Base-by-base conservation (phyloP, 2,888 invertebrate genomes). In the Caenorhabditis macrosperma region DNA sequence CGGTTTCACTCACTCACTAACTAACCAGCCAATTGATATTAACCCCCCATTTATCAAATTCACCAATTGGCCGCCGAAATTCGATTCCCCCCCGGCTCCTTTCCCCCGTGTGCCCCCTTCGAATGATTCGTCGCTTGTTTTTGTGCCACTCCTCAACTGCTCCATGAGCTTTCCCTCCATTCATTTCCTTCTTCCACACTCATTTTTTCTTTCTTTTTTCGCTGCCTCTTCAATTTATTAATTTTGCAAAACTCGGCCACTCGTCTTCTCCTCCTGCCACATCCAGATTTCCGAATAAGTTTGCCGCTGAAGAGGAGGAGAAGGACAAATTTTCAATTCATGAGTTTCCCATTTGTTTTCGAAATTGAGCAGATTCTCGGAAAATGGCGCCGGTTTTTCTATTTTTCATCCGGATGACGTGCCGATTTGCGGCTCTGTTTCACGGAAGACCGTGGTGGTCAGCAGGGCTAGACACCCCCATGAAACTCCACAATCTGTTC, bases 261-360 rank as follows among this genome's bases (percentile, higher is more conserved):
- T 7, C 5, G 9, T 9, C 38, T 12, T 15, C 38, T 38, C 12
- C 7, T 9, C 15, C 38, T 38, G 38, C 15, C 38, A 38, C 15
- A 38, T 38, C 12, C 38, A 38, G 38, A 38, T 38, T n/a, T 38
- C 38, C 38, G 15, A 38, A 38, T 38, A 38, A 38, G 38, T 38
- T 38, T 38, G 9, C 38, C n/a, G n/a, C n/a, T n/a, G n/a, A n/a
- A 33, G 10, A 33, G 33, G 10, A 33, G 33, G 10, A 33, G 33
- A 7, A 5, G 6, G 38, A 2, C 38, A 9, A n/a, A 55, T 55
- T 55, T 17, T 20, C 35, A 55, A 55, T 55, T 55, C 55, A 55
- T 55, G 55, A 55, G 55, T 33, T 55, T 55, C 30, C 17, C 28
- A 30, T 55, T 55, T 55, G 30, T 28, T n/a, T n/a, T 55, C 20